Base-by-base conservation (phyloP, 2,797 vertebrate species). In the Halcyon leucocephala region DNA sequence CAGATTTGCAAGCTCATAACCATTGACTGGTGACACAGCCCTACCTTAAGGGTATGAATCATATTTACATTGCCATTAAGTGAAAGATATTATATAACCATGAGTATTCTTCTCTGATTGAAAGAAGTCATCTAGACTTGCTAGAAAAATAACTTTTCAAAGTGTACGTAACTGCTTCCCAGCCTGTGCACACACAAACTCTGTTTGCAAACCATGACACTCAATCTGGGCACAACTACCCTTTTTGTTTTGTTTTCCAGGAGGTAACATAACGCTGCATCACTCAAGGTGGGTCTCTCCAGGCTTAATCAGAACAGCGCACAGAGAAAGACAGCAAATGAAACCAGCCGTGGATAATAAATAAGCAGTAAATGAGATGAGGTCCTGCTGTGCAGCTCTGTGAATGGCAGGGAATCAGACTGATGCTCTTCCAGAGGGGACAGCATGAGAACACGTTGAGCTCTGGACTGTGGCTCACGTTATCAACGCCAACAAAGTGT, bases 211-310 rank as follows among this genome's bases (percentile, higher is more conserved):
- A 26, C 14, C 5, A 7, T 25, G 58, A 33, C 6, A 1, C 14
- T n/a, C 20, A 5, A 15, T 29, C 12, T n/a, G 22, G 37, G 31
- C 44, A 69, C 18, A 55, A 10, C 14, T 8, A 19, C 52, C 52
- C 31, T 31, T 31, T 19, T 55, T 51, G 14, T 5, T 51, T 51
- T 51, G 49, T 62, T 29, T 51, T 35, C 64, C 70, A 52, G 54
- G 29, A 48, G 22, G 14, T n/a, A 41, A 39, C 0, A 1, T 31
- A 39, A 17, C 2, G 2, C 39, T 48, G 31, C 7, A 4, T 5
- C 65, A 15, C n/a, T 65, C n/a, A 66, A 49, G 9, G 12, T n/a
- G 31, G 6, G 10, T 55, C 31, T 28, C 35, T 33, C 89, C 58
- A 31, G 16, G 14, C 41, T 58, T 8, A 4, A 33, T 48, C 49